Evolutionary conservation across 2,888 invertebrate species (phyloP).

Genomic region (Hetaerina titia): DNA sequence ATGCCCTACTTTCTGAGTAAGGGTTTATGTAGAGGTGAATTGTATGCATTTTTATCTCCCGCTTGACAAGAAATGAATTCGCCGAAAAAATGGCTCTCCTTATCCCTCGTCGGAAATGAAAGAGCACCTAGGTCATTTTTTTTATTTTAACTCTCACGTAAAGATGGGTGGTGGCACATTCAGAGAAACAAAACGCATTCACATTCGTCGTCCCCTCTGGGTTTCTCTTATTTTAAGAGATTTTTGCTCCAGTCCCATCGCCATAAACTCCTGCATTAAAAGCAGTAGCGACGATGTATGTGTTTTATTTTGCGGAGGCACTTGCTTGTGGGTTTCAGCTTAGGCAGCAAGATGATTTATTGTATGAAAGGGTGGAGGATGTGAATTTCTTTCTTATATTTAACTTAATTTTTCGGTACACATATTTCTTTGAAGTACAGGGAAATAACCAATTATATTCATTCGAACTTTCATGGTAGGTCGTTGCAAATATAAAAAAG

Average conservation of each 20-base stretch:
- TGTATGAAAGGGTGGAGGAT: too few species aligned
- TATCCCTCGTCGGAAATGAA: conserved; percentile 14
- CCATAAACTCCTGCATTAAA: not conserved
- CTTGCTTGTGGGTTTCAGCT: not conserved
- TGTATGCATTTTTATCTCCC: conserved; percentile 19
- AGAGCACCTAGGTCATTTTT: not conserved
- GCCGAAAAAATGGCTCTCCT: not conserved
- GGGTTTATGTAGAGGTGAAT: not conserved
- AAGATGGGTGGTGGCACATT: conserved; percentile 6
- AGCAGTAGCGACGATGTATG: not conserved
- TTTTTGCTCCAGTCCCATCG: not conserved
- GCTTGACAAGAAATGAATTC: not conserved
- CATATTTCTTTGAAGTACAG: too few species aligned
- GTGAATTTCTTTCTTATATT: too few species aligned
- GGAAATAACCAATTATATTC: too few species aligned
- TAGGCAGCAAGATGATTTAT: not conserved
- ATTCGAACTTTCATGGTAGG: too few species aligned
- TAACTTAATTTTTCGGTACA: too few species aligned
- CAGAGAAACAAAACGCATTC: not conserved
- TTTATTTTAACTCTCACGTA: not conserved
- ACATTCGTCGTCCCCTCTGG: not conserved
- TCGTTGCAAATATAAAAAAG: too few species aligned
- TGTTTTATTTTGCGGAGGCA: not conserved
- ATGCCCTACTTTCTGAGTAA: conserved; percentile 15
- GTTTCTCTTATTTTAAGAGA: conserved; percentile 8